Base-by-base conservation (phyloP, 2,797 vertebrate genomes). In the Malurus splendens region DNA sequence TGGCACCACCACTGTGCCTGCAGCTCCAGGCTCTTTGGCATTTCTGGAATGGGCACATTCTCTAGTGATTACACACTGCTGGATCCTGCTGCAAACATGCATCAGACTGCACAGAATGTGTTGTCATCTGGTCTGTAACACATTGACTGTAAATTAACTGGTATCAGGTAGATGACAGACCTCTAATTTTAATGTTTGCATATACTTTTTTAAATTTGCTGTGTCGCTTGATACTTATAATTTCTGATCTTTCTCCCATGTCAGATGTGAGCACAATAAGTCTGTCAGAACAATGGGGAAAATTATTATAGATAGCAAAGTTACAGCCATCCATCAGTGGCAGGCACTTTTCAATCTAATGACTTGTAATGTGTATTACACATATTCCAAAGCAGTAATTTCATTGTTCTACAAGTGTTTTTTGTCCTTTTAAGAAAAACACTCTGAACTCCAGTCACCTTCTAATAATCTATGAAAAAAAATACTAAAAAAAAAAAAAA, bases 11-110 rank as follows among this genome's bases (percentile, higher is more conserved):
- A 36, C 10, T 36, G 36, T 36, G 36, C 36, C 36, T 36, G 36
- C 10, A 36, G 36, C 11, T 11, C 36, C 36, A 36, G 36, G 36
- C 36, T 36, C 36, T 12, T 36, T 74, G 51, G 59, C 57, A 17
- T 18, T 59, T 94, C 51, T 71, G 78, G 74, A 91, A 87, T 84
- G 44, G 65, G 25, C 48, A 72, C 88, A 80, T 93, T 81, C 88
- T 87, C 72, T 32, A 87, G 48, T 4, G 6, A 52, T 93, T 84
- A 91, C n/a, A 44, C 11, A 11, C 17, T 54, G 57, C 72, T 91
- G 88, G 61, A 82, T 65, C 64, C 72, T 25, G 14, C 71, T 47
- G 81, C 71, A 44, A 68, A 88, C 86, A 86, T 42, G 60, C 66
- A 88, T 67, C 68, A 51, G 64, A 60, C 48, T 76, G 64, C 50